A percentile compares a stretch with the other conserved stretches of the same genome.
Evolutionary conservation across 2,888 invertebrate species (phyloP).

Genomic region (Gymnoscelis rufifasciata): DNA sequence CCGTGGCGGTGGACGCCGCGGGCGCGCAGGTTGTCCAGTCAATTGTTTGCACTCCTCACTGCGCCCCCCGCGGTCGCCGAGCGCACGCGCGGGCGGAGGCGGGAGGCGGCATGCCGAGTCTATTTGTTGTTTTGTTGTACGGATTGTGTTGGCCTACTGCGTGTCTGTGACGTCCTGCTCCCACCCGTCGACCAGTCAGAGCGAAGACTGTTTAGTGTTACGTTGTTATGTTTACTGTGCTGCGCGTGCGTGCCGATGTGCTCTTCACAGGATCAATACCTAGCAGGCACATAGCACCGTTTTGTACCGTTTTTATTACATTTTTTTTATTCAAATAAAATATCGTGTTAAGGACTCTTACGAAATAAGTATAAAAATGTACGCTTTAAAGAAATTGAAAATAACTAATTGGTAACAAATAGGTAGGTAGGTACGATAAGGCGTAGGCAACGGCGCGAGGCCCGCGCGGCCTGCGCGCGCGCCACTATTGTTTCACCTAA

Average conservation of each 20-base stretch:
- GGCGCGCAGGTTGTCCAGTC: constrained; percentile 46
- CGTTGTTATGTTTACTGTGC: constrained; percentile 62
- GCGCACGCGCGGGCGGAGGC: too few species aligned
- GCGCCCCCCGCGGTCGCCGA: too few species aligned
- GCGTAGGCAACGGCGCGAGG: constrained; percentile 46
- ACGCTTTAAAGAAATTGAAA: constrained; percentile 77
- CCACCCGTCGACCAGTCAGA: constrained; percentile 74
- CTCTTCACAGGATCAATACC: constrained; percentile 45
- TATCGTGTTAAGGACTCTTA: constrained; percentile 70
- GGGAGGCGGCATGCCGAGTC: too few species aligned
- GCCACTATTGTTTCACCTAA: not conserved
- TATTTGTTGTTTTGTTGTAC: not conserved
- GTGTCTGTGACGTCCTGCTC: constrained; percentile 30
- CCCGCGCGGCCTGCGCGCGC: not conserved
- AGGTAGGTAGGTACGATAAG: constrained; percentile 73
- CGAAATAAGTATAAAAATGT: constrained; percentile 73
- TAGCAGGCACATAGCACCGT: constrained; percentile 62
- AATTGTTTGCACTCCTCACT: constrained; percentile 43
- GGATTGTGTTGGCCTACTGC: not conserved
- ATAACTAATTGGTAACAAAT: constrained; percentile 69
- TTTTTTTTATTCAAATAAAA: constrained; percentile 46
- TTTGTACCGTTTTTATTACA: constrained; percentile 52
- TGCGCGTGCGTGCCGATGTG: constrained; percentile 38
- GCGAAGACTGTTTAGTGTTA: constrained; percentile 73
- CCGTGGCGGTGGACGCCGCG: not conserved